A percentile compares a stretch with the other conserved stretches of the same genome.
phyloP scores from a whole-genome alignment of 2,113 vertebrate species.

The Columba livia region DNA sequence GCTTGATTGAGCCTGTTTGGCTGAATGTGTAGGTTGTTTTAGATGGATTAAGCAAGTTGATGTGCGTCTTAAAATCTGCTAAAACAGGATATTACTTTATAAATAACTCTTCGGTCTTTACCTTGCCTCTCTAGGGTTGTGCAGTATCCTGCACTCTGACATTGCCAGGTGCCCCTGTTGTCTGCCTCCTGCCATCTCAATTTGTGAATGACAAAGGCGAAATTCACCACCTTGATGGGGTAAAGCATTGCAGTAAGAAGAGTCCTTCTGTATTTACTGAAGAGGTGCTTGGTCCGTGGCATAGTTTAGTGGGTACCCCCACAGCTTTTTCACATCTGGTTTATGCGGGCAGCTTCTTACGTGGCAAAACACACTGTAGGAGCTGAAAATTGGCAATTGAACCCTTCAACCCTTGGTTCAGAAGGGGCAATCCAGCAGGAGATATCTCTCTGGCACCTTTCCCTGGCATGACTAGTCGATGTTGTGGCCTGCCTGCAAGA shows the following conservation, averaged over 20 bases:
- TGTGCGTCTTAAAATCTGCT: neutral
- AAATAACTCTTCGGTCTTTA: neutral
- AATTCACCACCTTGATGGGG: neutral
- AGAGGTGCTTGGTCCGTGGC: neutral
- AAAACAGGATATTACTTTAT: neutral
- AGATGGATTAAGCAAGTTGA: neutral
- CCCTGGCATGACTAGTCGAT: rapidly evolving
- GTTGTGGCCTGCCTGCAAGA: neutral
- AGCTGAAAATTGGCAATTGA: neutral
- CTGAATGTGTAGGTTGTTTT: neutral
- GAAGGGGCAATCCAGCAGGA: neutral
- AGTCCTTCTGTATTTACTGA: neutral
- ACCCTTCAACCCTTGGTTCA: neutral
- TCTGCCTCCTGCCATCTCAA: neutral
- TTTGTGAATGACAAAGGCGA: neutral
- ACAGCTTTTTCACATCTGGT: neutral
- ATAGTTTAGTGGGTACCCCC: no score
- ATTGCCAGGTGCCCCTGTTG: neutral
- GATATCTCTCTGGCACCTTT: no score
- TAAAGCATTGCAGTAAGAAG: neutral
- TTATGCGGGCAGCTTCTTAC: neutral
- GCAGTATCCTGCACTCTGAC: neutral
- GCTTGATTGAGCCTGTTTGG: neutral
- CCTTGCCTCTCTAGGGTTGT: neutral
- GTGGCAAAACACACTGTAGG: neutral